Conservation (phyloP, 1,140 invertebrate genomes). For the Pseudomyrmex gracilis region DNA sequence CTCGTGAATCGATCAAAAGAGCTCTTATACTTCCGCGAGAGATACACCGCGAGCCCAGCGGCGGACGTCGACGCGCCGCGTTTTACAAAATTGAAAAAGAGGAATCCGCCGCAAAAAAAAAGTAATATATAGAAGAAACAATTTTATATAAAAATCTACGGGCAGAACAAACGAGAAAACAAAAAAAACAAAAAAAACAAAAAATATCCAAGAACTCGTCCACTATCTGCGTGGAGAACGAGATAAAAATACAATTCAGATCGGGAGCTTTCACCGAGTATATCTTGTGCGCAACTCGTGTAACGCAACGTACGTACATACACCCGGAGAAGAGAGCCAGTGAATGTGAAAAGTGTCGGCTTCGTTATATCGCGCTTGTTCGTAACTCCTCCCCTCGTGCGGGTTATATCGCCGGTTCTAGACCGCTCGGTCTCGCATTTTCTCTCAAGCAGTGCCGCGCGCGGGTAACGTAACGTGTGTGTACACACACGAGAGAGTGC, state of each 20-base stretch:
- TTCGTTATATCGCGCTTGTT: conserved; percentile 58
- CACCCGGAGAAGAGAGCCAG: not conserved
- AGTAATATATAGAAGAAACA: not conserved
- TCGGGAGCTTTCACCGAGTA: not conserved
- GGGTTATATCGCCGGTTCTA: conserved; percentile 34
- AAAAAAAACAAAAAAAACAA: not conserved
- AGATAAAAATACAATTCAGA: conserved; percentile 3
- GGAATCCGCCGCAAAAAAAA: not conserved
- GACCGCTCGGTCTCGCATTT: conserved; percentile 32
- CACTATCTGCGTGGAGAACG: too few relatives aligned
- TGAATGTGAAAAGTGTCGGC: conserved; percentile 60
- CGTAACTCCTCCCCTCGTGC: conserved; percentile 51
- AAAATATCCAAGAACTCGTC: not conserved
- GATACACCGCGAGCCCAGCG: not conserved
- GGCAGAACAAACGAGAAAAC: too few relatives aligned
- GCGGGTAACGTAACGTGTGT: not conserved
- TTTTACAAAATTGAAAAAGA: not conserved
- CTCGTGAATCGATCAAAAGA: conserved; percentile 33
- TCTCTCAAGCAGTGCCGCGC: conserved; percentile 37
- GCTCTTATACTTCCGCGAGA: not conserved
- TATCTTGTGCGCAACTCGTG: not conserved
- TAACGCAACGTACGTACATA: conserved; percentile 18
- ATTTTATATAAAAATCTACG: not conserved
- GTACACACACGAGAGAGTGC: conserved; percentile 11
- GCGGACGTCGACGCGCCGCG: not conserved